phyloP scores from a whole-genome alignment of 2,888 invertebrate genomes.

The Pterobdella sp. region DNA sequence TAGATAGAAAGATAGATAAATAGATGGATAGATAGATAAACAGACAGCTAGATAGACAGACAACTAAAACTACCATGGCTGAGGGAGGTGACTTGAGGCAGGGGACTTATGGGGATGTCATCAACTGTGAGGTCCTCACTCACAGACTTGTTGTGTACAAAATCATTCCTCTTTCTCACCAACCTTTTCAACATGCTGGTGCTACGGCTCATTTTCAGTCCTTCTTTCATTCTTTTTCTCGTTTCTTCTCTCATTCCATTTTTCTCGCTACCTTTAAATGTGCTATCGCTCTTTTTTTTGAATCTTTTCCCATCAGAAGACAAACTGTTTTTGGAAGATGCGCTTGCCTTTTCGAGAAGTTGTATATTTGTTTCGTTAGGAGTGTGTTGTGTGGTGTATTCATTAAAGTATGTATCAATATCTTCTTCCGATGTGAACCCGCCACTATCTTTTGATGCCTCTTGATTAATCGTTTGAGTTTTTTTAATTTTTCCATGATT shows the following conservation, averaged over 20 bases:
- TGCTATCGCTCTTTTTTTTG: background rate
- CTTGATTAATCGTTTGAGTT: too few relatives aligned
- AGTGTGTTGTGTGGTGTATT: slow-evolving; percentile 3
- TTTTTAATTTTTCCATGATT: too few relatives aligned
- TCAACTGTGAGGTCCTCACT: slow-evolving; percentile 20
- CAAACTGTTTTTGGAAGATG: background rate
- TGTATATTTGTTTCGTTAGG: too few relatives aligned
- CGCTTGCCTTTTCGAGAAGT: background rate
- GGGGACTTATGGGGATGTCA: background rate
- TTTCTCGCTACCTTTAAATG: background rate
- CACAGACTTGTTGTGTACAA: slow-evolving; percentile 15
- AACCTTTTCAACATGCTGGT: slow-evolving; percentile 22
- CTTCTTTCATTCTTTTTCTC: background rate
- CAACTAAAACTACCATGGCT: background rate
- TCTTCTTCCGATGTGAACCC: slow-evolving; percentile 12
- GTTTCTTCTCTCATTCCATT: background rate
- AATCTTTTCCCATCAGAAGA: background rate
- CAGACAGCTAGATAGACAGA: too few relatives aligned
- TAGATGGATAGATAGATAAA: too few relatives aligned
- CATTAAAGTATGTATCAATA: slow-evolving; percentile 22
- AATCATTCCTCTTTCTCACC: slow-evolving; percentile 13
- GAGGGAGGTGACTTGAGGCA: background rate
- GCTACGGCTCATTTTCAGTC: slow-evolving; percentile 12
- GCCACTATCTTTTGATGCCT: background rate
- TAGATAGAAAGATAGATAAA: too few relatives aligned